Percentiles rank a stretch among this genome's conserved stretches.
Conservation (phyloP, 1,140 invertebrate species). For the Psilanteris sp. region DNA sequence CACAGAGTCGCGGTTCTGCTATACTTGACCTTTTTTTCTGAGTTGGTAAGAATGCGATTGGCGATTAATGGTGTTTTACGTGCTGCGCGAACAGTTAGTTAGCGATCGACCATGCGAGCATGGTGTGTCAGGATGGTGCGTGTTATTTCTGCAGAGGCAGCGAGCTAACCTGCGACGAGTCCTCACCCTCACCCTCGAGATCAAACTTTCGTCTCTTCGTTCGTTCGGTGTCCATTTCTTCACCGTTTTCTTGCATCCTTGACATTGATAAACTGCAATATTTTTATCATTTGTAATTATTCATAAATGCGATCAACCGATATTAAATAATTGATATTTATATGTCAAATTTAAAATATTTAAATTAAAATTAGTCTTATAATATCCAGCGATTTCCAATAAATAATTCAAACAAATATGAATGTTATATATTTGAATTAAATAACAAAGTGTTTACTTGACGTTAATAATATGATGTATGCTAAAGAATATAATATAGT, state of each 20-base stretch:
- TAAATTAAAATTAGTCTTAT: no score
- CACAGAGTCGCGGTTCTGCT: constrained; percentile 66
- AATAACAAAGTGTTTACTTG: no score
- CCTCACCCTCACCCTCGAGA: constrained; percentile 79
- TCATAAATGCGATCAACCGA: no score
- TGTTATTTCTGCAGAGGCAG: constrained; percentile 69
- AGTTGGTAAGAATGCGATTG: constrained; percentile 62
- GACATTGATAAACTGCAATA: constrained; percentile 74
- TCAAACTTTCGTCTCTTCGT: constrained; percentile 75
- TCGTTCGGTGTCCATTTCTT: constrained; percentile 77
- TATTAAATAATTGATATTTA: no score
- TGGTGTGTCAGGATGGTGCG: constrained; percentile 61
- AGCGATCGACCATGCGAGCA: constrained; percentile 72
- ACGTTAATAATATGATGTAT: no score
- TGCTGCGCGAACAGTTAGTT: constrained; percentile 71
- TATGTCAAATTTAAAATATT: no score
- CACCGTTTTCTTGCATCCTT: constrained; percentile 75
- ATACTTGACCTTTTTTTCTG: constrained; percentile 78
- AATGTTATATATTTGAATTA: no score
- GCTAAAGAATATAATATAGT: no score
- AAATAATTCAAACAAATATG: no score
- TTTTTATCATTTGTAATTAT: constrained; percentile 14
- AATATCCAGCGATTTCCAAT: no score
- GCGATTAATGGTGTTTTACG: constrained; percentile 66
- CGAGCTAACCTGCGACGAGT: constrained; percentile 81